Evolutionary conservation across 2,113 vertebrate genomes (phyloP).

Genomic region (Odocoileus virginianus): DNA sequence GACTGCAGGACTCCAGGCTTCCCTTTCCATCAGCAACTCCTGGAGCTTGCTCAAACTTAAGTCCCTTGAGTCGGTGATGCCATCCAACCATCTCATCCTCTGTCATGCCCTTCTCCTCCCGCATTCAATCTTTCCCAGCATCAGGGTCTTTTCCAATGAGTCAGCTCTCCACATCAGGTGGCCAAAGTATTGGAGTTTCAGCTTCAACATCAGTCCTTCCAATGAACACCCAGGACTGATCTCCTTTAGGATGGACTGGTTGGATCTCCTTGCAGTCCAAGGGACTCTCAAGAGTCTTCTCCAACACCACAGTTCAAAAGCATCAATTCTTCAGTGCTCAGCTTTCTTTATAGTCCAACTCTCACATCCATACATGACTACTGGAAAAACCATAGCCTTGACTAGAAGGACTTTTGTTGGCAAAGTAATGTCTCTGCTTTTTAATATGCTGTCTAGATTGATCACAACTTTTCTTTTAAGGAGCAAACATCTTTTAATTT

Average conservation of each 20-base stretch:
- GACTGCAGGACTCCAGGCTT: too few species aligned
- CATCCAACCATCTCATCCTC: background rate
- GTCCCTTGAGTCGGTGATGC: background rate
- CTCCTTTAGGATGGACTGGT: background rate
- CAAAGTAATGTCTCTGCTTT: background rate
- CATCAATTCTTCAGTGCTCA: background rate
- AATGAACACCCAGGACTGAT: background rate
- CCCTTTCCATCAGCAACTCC: too few species aligned
- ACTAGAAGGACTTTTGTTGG: background rate
- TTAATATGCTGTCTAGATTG: background rate
- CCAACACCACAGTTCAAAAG: background rate
- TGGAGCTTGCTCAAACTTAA: background rate
- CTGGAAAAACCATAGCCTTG: background rate
- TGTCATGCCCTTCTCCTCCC: background rate
- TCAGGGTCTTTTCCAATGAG: background rate
- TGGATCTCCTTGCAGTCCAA: background rate
- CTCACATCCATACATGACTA: background rate
- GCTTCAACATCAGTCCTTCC: background rate
- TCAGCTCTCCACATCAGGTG: background rate
- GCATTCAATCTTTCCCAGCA: background rate
- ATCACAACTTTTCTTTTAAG: background rate
- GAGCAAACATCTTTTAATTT: background rate
- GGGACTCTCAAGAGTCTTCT: background rate
- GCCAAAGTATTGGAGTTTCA: background rate
- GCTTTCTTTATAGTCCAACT: background rate